Evolutionary conservation across 2,797 vertebrate genomes (phyloP), one percentile per base, ranked within the genome.

Genomic region (Acanthurus lineatus): DNA sequence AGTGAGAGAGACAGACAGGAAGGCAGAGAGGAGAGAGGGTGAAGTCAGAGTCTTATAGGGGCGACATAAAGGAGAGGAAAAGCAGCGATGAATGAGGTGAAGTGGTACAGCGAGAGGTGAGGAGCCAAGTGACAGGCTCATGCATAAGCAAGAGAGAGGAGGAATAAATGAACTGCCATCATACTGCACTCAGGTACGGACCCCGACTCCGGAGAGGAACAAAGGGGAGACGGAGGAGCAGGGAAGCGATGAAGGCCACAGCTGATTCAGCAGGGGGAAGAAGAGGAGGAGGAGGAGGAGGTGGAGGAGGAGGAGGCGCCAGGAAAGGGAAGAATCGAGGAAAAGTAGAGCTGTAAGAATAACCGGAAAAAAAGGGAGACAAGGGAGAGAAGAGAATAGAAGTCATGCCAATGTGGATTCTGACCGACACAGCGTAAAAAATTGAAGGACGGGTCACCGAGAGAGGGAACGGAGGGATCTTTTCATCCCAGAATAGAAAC

Each of bases 191-290:
- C 62, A 61, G 78, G 73, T 74, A 61, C 53, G 80, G 76, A 76
- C 72, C 86, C 86, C 73, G 32, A 81, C 57, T 65, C 1, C n/a
- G 65, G 67, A 56, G 74, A 56, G 69, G 47, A 69, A 59, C 54
- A 64, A 60, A 25, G 58, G 54, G 71, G 73, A 70, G 77, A 61
- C 15, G 28, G 73, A 69, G 82, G 76, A 78, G 67, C 9, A 16
- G 73, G 58, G 69, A 8, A 49, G 44, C 9, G 58, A 56, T 22
- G 63, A 84, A 89, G 86, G 83, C 82, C 78, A 70, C 59, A 35
- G 81, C 75, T 87, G 86, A 91, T 57, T 86, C 84, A 88, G 85
- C 83, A 66, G 48, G 25, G 20, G 53, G 40, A 64, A 32, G 28
- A 32, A 4, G 28, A 32, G 5, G 28, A 32, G 28, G 28, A 32